Percentiles rank a stretch among this genome's conserved stretches.
phyloP scores from a whole-genome alignment of 2,797 vertebrate species.

The Acipenser ruthenus region DNA sequence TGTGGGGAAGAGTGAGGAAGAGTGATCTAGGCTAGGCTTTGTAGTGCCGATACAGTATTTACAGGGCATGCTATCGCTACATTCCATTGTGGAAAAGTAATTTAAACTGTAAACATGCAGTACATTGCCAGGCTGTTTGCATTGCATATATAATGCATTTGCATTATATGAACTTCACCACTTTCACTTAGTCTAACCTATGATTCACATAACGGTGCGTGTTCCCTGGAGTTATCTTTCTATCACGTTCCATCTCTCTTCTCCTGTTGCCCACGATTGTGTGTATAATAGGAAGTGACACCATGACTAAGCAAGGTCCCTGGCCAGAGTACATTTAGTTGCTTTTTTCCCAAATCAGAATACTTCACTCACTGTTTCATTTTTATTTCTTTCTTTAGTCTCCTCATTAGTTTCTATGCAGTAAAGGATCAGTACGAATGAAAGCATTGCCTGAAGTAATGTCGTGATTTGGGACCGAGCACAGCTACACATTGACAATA shows the following conservation, averaged over 20 bases:
- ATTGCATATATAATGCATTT: too few species aligned
- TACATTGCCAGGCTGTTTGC: too few species aligned
- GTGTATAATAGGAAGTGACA: background rate
- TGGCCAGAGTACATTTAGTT: background rate
- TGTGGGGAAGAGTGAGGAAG: background rate
- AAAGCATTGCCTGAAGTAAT: slow-evolving; percentile 20
- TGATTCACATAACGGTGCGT: background rate
- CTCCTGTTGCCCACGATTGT: too few species aligned
- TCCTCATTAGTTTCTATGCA: slow-evolving; percentile 10
- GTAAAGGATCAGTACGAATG: slow-evolving; percentile 15
- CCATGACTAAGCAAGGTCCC: background rate
- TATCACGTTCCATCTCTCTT: background rate
- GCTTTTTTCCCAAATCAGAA: background rate
- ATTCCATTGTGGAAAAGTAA: too few species aligned
- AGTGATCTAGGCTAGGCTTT: background rate
- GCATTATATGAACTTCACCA: too few species aligned
- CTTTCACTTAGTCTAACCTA: too few species aligned
- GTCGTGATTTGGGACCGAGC: slow-evolving; percentile 9
- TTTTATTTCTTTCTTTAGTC: slow-evolving; percentile 7
- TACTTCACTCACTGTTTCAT: slow-evolving; percentile 12
- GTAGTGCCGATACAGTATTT: too few species aligned
- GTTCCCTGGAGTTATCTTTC: slow-evolving; percentile 4
- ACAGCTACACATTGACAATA: slow-evolving; percentile 17
- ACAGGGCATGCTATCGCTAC: too few species aligned
- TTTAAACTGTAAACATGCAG: too few species aligned